Conservation (phyloP, 2,797 vertebrate genomes). For the Pelobates cultripes region DNA sequence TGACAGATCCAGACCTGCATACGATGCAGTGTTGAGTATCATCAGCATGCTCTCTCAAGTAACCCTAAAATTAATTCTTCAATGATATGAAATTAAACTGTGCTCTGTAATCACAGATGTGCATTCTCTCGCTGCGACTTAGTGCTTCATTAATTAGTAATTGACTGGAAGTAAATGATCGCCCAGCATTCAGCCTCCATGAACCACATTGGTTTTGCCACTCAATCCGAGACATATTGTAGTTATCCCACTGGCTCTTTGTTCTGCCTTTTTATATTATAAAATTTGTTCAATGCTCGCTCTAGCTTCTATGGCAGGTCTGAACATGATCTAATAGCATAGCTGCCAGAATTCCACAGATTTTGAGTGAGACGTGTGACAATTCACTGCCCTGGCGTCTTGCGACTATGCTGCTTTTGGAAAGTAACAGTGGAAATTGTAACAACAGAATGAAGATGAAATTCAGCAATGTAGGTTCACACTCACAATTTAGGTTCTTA, state of each 20-base stretch:
- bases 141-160: constrained; percentile 69
- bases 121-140: constrained; percentile 60
- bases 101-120: constrained; percentile 57
- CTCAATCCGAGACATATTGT: constrained; percentile 59
- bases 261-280: constrained; percentile 54
- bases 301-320: constrained; percentile 45
- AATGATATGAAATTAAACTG: constrained; percentile 57
- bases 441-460: background rate
- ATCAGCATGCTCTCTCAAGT: constrained; percentile 51
- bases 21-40: constrained; percentile 23
- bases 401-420: constrained; percentile 17
- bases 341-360: constrained; percentile 33
- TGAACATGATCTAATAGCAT: constrained; percentile 47
- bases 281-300: constrained; percentile 52
- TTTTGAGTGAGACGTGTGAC: background rate
- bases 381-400: constrained; percentile 28
- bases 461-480: no score
- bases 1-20: constrained; percentile 36
- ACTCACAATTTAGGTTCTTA: no score
- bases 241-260: constrained; percentile 49
- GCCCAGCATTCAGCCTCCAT: constrained; percentile 60
- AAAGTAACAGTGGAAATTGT: constrained; percentile 3
- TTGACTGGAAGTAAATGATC: constrained; percentile 67
- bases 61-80: constrained; percentile 63
- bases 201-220: constrained; percentile 58